These are phyloP conservation scores for Gasterosteus nipponicus DNA, from an alignment of 2,113 vertebrate genomes.

Conservation along the genomic window DNA sequence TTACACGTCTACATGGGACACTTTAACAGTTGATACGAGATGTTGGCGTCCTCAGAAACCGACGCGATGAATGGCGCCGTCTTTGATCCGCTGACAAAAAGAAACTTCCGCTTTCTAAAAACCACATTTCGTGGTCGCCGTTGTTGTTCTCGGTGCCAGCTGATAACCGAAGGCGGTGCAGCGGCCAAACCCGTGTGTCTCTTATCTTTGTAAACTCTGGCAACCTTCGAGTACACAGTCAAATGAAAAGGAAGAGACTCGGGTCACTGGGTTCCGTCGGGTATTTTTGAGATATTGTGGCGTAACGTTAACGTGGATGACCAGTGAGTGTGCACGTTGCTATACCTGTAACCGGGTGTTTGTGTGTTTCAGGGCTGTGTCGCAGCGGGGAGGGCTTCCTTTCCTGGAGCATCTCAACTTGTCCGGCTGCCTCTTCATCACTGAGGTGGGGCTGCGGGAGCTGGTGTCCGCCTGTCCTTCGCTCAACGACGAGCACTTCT, in stretches of 20 bases:
- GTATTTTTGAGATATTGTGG: background rate
- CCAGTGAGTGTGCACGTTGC: no score
- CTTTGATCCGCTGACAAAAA: background rate
- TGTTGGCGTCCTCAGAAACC: background rate
- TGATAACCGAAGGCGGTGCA: background rate
- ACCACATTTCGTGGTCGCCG: background rate
- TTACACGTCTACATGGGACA: no score
- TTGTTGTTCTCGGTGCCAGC: background rate
- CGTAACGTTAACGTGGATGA: no score
- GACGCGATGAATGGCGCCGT: background rate
- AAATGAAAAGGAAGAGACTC: background rate
- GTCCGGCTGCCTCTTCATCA: conserved; percentile 94
- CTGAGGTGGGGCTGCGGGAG: conserved; percentile 92
- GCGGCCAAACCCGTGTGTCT: background rate
- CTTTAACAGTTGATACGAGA: background rate
- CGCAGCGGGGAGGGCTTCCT: conserved; percentile 92
- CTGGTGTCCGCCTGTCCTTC: conserved; percentile 92
- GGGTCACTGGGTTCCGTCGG: background rate
- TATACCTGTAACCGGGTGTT: background rate
- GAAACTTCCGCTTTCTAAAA: background rate
- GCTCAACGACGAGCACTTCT: conserved; percentile 97
- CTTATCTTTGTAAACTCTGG: background rate
- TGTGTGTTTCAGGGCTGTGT: conserved; percentile 85
- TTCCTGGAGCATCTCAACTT: conserved; percentile 94
- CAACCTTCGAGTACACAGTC: background rate